Evolutionary conservation across 1,140 invertebrate genomes (phyloP).

Genomic region (Euura saliciscinereae): DNA sequence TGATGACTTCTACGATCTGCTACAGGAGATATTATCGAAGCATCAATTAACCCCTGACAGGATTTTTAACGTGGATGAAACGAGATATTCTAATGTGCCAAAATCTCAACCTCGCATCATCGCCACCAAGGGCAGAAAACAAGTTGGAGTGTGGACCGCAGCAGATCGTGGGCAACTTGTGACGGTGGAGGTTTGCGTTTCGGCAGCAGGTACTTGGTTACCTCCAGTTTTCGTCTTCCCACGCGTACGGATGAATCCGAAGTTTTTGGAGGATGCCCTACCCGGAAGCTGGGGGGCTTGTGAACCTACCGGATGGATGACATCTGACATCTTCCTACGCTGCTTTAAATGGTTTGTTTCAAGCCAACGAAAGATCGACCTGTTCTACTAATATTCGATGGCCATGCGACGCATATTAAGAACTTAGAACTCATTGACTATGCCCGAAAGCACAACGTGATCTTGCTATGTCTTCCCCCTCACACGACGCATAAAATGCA

Average conservation of each 20-base stretch:
- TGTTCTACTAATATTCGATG: slow-evolving; percentile 49
- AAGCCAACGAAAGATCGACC: slow-evolving; percentile 31
- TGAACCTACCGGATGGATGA: slow-evolving; percentile 44
- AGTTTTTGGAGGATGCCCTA: slow-evolving; percentile 29
- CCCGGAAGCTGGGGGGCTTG: slow-evolving; percentile 33
- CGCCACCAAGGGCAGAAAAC: slow-evolving; percentile 41
- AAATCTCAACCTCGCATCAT: slow-evolving; percentile 39
- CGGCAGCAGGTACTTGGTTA: slow-evolving; percentile 38
- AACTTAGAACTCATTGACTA: slow-evolving; percentile 12
- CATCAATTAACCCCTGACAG: slow-evolving; percentile 12
- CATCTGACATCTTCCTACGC: slow-evolving; percentile 32
- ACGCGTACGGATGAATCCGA: slow-evolving; percentile 30
- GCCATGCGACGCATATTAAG: slow-evolving; percentile 46
- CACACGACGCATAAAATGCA: slow-evolving; percentile 45
- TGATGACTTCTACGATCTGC: slow-evolving; percentile 19
- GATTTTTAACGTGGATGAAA: slow-evolving; percentile 43
- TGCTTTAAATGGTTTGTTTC: slow-evolving; percentile 48
- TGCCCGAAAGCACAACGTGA: slow-evolving; percentile 42
- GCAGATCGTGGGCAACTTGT: slow-evolving; percentile 42
- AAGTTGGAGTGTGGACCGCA: slow-evolving; percentile 37
- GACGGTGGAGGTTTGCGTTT: slow-evolving; percentile 45
- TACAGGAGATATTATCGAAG: slow-evolving; percentile 2
- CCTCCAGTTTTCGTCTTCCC: slow-evolving; percentile 47
- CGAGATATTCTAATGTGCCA: slow-evolving; percentile 38
- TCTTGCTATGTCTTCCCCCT: slow-evolving; percentile 32